These are phyloP conservation scores for Metalampra italica DNA, from an alignment of 2,888 invertebrate species.

Conservation along the genomic window DNA sequence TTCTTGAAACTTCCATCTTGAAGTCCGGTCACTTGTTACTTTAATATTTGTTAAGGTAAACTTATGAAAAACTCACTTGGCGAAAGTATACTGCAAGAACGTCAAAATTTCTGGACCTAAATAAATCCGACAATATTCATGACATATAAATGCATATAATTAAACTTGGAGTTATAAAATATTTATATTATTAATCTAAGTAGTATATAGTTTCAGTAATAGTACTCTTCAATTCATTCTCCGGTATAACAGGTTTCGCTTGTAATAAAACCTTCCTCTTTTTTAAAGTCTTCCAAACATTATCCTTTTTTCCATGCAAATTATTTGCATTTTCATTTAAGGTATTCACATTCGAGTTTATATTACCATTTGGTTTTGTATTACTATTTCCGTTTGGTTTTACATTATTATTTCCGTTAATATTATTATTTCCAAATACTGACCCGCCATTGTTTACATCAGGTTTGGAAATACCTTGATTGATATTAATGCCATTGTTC, in stretches of 20 bases:
- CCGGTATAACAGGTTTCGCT: slow-evolving; percentile 35
- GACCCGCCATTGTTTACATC: neutral
- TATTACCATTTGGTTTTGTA: neutral
- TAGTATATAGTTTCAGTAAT: slow-evolving; percentile 33
- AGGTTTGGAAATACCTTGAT: neutral
- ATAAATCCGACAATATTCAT: no score
- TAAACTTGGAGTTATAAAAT: neutral
- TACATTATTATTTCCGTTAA: neutral
- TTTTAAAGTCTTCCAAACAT: slow-evolving; percentile 11
- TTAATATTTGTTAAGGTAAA: no score
- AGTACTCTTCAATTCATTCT: slow-evolving; percentile 20
- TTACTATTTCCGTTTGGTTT: neutral
- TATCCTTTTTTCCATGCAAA: neutral
- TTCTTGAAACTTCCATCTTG: no score
- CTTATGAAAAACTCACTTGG: no score
- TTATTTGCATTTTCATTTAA: neutral
- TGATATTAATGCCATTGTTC: slow-evolving; percentile 1
- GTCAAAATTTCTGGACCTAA: no score
- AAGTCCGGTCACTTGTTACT: no score
- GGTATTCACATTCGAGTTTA: neutral
- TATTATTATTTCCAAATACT: neutral
- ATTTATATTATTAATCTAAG: slow-evolving; percentile 15
- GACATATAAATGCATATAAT: neutral
- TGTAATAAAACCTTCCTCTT: slow-evolving; percentile 31
- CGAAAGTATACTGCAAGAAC: no score